These are phyloP conservation scores for Apostichopus leukothele DNA, from an alignment of 53 echinoderm and acorn worm genomes.

Conservation along the genomic window DNA sequence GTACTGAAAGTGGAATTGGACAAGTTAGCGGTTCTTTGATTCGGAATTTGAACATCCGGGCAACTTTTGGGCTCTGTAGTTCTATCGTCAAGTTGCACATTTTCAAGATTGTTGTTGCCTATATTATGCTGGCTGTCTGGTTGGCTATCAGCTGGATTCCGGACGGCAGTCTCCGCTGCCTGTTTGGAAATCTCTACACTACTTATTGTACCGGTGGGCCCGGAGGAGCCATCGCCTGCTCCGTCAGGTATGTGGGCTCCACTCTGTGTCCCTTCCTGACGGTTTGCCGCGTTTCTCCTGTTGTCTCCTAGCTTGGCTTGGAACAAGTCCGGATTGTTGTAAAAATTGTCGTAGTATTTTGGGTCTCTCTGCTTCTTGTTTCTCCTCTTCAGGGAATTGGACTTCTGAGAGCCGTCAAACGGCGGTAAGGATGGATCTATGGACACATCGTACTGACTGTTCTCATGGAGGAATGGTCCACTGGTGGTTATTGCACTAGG, in stretches of 20 bases:
- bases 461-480: background rate
- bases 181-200: background rate
- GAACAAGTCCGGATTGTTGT: slow-evolving; percentile 52
- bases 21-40: background rate
- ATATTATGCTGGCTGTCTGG: slow-evolving; percentile 21
- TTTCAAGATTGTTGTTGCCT: slow-evolving; percentile 5
- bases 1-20: slow-evolving; percentile 37
- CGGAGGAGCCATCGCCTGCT: background rate
- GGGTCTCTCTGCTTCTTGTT: slow-evolving; percentile 94
- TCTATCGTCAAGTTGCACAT: slow-evolving; percentile 37
- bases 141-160: slow-evolving; percentile 54
- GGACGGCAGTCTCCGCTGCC: background rate
- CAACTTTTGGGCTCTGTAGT: slow-evolving; percentile 3
- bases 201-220: background rate
- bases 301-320: background rate
- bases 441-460: background rate
- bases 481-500: slow-evolving; percentile 18
- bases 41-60: background rate
- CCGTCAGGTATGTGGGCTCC: background rate
- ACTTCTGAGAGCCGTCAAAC: slow-evolving; percentile 26
- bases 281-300: background rate
- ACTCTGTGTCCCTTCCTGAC: background rate
- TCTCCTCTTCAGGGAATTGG: slow-evolving; percentile 60
- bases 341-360: slow-evolving; percentile 73
- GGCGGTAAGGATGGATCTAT: background rate